Base-by-base conservation (phyloP, 2,888 invertebrate species). In the Noctua fimbriata region DNA sequence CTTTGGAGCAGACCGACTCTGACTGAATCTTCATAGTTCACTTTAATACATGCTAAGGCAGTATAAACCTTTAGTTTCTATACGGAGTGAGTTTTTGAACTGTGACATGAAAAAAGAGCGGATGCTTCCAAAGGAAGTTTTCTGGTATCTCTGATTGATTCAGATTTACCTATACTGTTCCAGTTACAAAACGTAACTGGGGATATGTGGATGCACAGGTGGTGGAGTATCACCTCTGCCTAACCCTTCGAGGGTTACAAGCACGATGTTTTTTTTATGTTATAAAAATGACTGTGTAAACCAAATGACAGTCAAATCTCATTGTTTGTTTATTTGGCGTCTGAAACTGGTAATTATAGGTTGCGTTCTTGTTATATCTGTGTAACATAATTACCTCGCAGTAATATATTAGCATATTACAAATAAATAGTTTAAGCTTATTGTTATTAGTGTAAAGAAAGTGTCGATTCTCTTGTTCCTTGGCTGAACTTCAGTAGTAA, bases 381-480 rank as follows among this genome's bases (percentile, higher is more conserved):
- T 44, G 41, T 44, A 14, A 1, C 14, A 66, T 67, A 7, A 44
- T 67, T n/a, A 28, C 16, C n/a, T 60, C 32, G 76, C 32, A n/a
- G 41, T 52, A 49, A 44, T 49, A 49, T 75, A 41, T 75, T 44
- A 24, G 58, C 41, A 16, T 49, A 28, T 58, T 66, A 66, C 36
- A 66, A 65, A 65, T 63, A 10, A n/a, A 36, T 47, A 66, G 24
- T 28, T 21, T 77, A 58, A 49, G 41, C 58, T 72, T 70, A 49
- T 49, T 72, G 69, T 72, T 63, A 78, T 14, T 69, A 73, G 67
- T 72, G 49, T 32, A 58, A 67, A 52, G 66, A 55, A 52, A 69
- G n/a, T 58, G 55, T 63, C 16, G 18, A 55, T 76, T 83, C 18
- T 76, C n/a, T 83, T 69, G 77, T 41, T 69, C 36, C 2, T n/a